Base-by-base conservation (phyloP, 2,888 invertebrate genomes). In the Coelinius sp. region DNA sequence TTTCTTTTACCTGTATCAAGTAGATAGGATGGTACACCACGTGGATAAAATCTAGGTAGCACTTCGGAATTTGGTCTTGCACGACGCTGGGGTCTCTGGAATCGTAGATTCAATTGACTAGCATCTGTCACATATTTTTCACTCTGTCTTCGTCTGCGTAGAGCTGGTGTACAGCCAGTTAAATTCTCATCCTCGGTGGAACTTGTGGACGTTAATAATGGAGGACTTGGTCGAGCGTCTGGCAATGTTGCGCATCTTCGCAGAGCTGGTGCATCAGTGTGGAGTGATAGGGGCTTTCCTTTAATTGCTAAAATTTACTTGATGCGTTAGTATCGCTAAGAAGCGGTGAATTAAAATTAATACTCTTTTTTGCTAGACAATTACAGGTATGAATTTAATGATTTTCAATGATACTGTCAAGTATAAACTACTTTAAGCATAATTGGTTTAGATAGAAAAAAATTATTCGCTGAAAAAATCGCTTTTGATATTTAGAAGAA, bases 41-140 rank as follows among this genome's bases (percentile, higher is more conserved):
- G 81, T 10, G 85, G 82, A 72, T 81, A 82, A 71, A 80, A 82
- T 75, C 80, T 80, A 35, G 83, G 80, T 59, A 84, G 73, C 20
- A 85, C 77, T 69, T 86, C 86, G n/a, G 86, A 85, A 68, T 79
- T 83, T 17, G 85, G 82, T 68, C 84, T 80, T 25, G 81, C 73
- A 65, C 84, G 80, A 68, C 82, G 81, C 70, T 83, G 84, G 20
- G 93, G 93, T 78, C 95, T 89, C 83, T 93, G 93, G 89, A 95
- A 95, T 74, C 94, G 90, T 81, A 95, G 90, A 88, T 94, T 94
- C 81, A 95, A 89, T 85, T 96, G 95, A 74, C 94, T 92, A 75
- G 94, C 94, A 89, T 96, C 96, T 27, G 93, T 93, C 25, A 95
- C 94, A 88, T 96, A 96, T 88, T 96, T 96, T 76, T 95, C 95